Conservation (phyloP, 1,140 invertebrate genomes). For the Melitaea cinxia region DNA sequence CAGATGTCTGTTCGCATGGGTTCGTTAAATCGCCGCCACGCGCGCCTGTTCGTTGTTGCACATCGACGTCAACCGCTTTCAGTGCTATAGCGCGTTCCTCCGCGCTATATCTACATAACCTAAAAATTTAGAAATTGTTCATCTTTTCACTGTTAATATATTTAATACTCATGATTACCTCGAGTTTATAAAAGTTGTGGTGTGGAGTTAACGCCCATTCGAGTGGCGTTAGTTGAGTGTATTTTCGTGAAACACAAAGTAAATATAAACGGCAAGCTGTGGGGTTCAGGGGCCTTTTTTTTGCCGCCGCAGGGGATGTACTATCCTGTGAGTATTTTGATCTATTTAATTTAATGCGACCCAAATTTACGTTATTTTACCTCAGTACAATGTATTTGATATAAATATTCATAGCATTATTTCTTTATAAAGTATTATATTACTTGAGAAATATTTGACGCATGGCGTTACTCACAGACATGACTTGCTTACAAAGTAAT, state of each 20-base stretch:
- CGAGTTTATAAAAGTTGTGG: slow-evolving; percentile 74
- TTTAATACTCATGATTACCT: slow-evolving; percentile 76
- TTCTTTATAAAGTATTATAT: not conserved
- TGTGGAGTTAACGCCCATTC: slow-evolving; percentile 69
- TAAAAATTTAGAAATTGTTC: slow-evolving; percentile 69
- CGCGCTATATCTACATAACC: slow-evolving; percentile 78
- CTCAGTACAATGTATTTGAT: not conserved
- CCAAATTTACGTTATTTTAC: not conserved
- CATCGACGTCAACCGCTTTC: slow-evolving; percentile 78
- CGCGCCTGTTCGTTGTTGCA: slow-evolving; percentile 76
- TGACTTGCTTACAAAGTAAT: not conserved
- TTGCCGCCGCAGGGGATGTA: slow-evolving; percentile 96
- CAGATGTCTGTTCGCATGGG: slow-evolving; percentile 53
- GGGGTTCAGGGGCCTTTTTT: slow-evolving; percentile 95
- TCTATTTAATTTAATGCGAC: slow-evolving; percentile 5
- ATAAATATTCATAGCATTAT: not conserved
- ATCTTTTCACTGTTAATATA: slow-evolving; percentile 59
- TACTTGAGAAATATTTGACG: slow-evolving; percentile 5
- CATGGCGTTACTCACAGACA: slow-evolving; percentile 4
- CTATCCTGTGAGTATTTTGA: slow-evolving; percentile 90
- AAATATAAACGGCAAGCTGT: slow-evolving; percentile 94
- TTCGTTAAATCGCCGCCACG: slow-evolving; percentile 69
- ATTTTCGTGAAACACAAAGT: slow-evolving; percentile 81
- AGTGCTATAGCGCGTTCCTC: slow-evolving; percentile 78
- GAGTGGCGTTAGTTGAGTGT: slow-evolving; percentile 76